phyloP scores from a whole-genome alignment of 2,888 invertebrate genomes.

The Parasteatoda lunata region DNA sequence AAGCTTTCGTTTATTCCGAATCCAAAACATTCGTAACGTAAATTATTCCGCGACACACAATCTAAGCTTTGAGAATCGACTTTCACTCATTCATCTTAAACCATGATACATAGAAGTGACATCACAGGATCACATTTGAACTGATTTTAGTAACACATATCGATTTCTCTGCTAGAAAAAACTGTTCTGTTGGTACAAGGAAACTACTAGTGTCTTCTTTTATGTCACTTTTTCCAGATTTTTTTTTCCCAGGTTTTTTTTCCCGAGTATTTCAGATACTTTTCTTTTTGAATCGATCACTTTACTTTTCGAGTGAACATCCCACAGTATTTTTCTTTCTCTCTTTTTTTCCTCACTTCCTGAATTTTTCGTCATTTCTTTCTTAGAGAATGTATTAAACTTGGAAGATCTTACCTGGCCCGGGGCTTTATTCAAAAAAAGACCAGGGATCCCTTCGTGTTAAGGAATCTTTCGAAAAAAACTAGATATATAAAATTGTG shows the following conservation, averaged over 20 bases:
- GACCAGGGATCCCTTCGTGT: too few relatives aligned
- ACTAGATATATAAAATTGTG: too few relatives aligned
- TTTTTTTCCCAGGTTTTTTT: background rate
- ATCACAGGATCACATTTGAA: conserved; percentile 11
- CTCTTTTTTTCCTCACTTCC: background rate
- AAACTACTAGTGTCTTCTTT: background rate
- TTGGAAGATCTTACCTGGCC: background rate
- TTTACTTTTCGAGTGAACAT: background rate
- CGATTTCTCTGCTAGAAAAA: background rate
- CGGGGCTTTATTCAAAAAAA: too few relatives aligned
- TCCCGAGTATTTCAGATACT: background rate
- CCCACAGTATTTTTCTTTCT: background rate
- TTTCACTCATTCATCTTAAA: background rate
- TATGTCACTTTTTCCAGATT: background rate
- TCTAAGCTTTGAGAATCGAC: too few relatives aligned
- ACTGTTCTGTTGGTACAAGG: background rate
- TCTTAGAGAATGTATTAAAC: background rate
- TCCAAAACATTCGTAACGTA: too few relatives aligned
- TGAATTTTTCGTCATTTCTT: background rate
- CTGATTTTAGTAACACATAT: conserved; percentile 3
- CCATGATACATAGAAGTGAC: too few relatives aligned
- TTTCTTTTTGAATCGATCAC: background rate
- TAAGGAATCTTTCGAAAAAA: too few relatives aligned
- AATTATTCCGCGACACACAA: too few relatives aligned
- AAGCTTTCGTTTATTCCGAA: too few relatives aligned